A percentile compares a stretch with the other conserved stretches of the same genome.
phyloP scores from a whole-genome alignment of 2,888 invertebrate genomes.

The Camponotus fellah region DNA sequence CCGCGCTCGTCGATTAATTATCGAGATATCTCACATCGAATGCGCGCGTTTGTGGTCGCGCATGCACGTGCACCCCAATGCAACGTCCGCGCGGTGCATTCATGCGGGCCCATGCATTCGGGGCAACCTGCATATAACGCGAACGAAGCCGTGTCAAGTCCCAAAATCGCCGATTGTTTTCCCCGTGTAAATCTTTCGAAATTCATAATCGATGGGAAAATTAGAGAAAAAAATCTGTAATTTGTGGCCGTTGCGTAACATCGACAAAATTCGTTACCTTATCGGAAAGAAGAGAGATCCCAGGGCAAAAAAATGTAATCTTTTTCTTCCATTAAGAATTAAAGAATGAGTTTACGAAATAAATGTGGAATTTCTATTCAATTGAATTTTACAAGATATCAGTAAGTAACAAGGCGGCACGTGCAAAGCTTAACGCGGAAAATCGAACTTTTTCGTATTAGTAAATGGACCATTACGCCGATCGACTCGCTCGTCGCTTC shows the following conservation, averaged over 20 bases:
- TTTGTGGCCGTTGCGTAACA: not conserved
- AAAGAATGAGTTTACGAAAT: not conserved
- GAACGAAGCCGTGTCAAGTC: constrained; percentile 11
- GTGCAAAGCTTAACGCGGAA: not conserved
- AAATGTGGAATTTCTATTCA: not conserved
- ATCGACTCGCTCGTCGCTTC: constrained; percentile 30
- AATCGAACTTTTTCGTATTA: constrained; percentile 53
- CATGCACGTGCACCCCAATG: constrained; percentile 64
- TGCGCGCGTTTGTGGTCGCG: constrained; percentile 68
- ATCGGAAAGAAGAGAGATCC: not conserved
- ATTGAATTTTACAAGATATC: not conserved
- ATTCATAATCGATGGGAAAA: not conserved
- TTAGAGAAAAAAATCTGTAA: not conserved
- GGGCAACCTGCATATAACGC: constrained; percentile 27
- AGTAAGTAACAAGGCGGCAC: constrained; percentile 12
- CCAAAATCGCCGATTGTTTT: not conserved
- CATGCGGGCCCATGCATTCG: constrained; percentile 47
- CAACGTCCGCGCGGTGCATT: constrained; percentile 65
- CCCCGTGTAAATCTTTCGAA: not conserved
- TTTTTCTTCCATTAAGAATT: not conserved
- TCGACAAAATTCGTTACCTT: not conserved
- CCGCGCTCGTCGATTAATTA: constrained; percentile 78
- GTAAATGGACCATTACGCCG: constrained; percentile 42
- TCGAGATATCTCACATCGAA: constrained; percentile 80
- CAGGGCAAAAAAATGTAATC: not conserved